Evolutionary conservation across 2,888 invertebrate species (phyloP), one percentile per base, ranked within the genome.

Genomic region (Baronia brevicornis): DNA sequence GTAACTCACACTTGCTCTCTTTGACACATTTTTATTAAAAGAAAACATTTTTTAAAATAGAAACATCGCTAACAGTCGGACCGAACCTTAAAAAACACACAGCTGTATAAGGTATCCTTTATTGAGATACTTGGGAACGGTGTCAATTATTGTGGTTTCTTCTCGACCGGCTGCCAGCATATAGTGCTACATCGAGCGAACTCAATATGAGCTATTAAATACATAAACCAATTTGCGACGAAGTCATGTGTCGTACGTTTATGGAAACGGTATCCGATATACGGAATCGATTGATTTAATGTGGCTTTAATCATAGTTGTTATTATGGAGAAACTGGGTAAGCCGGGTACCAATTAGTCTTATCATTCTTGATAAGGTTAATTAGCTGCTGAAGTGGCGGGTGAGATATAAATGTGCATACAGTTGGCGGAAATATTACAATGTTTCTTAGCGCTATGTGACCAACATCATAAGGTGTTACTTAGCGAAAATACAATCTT

Each of bases 91-190:
- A 15, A 22, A 24, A 15, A 9, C 36, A 17, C 26, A 30, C 31
- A 36, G 5, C 41, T 43, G 13, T 42, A 39, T 43, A 40, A 28
- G 37, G 19, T 18, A 10, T 10, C 26, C 36, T 22, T 38, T 30
- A 33, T 29, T 32, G 35, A 19, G 42, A 36, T 18, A 32, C 30
- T 42, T 51, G 43, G 38, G 54, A 57, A 57, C 49, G 46, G 54
- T 59, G 59, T 54, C 59, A 60, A 47, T 60, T 53, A 54, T 47
- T 46, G 43, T 43, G 43, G 44, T 31, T 28, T 36, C 36, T 32
- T 33, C 17, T 15, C 33, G 27, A 27, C 36, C 27, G 20, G 25
- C 18, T 23, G 12, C 3, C 5, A n/a, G 18, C 24, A 24, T 13
- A 12, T 19, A 28, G 19, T 23, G 9, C 12, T 13, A 27, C 26